A percentile compares a stretch with the other conserved stretches of the same genome.
Conservation (phyloP, 92 coral and sea anemone genomes). For the Palythoa heliodiscus region DNA sequence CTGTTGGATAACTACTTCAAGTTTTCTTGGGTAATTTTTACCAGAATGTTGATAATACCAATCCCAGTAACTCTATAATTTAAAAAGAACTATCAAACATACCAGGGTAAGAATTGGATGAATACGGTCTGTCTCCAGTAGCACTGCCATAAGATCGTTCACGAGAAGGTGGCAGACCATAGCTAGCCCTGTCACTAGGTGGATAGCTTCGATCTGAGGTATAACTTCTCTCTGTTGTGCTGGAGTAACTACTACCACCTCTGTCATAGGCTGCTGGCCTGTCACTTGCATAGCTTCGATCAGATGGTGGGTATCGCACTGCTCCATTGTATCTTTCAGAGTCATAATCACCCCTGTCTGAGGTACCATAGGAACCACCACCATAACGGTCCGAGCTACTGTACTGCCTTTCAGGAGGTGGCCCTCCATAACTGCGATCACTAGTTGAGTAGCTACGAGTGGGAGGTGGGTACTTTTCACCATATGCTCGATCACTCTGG, state of each 20-base stretch:
- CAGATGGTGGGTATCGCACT: slow-evolving; percentile 65
- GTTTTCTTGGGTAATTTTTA: neutral
- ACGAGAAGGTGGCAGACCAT: slow-evolving; percentile 70
- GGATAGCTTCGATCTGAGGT: slow-evolving; percentile 60
- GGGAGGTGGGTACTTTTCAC: slow-evolving; percentile 79
- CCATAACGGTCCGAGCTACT: slow-evolving; percentile 36
- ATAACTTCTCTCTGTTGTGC: slow-evolving; percentile 68
- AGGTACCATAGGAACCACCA: slow-evolving; percentile 27
- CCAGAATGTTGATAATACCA: no score
- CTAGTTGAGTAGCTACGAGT: slow-evolving; percentile 74
- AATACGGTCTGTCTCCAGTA: slow-evolving; percentile 23
- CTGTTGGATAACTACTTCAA: no score
- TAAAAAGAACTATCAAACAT: neutral
- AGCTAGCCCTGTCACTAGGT: slow-evolving; percentile 67
- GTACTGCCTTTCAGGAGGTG: slow-evolving; percentile 50
- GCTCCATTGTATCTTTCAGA: slow-evolving; percentile 43
- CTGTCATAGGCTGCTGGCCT: slow-evolving; percentile 61
- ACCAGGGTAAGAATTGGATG: slow-evolving; percentile 32
- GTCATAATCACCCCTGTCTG: slow-evolving; percentile 29
- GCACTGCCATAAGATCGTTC: slow-evolving; percentile 46
- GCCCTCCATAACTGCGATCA: slow-evolving; percentile 83
- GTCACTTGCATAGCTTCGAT: slow-evolving; percentile 62
- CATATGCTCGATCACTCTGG: slow-evolving; percentile 63
- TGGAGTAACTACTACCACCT: slow-evolving; percentile 65
- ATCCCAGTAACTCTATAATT: neutral